Conservation (phyloP, 2,113 vertebrate species). For the Arvicanthis niloticus region DNA sequence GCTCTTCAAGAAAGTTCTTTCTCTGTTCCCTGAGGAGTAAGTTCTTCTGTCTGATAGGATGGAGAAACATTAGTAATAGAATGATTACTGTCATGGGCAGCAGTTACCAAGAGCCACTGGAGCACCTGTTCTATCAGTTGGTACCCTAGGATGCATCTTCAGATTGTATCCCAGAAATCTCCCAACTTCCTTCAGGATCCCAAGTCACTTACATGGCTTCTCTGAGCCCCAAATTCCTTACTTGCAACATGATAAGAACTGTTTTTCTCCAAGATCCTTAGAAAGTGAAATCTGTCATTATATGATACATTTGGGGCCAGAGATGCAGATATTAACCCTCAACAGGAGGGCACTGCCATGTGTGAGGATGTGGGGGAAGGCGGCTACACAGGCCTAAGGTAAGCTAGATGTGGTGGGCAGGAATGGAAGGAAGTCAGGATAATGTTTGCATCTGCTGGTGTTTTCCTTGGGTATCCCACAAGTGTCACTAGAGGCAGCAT, state of each 20-base stretch:
- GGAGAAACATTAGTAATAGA: not conserved
- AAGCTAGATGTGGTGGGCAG: not conserved
- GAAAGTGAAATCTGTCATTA: not conserved
- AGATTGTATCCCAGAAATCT: too few species aligned
- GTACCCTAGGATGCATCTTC: not conserved
- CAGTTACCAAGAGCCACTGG: not conserved
- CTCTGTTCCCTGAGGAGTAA: not conserved
- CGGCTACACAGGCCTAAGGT: fast-evolving
- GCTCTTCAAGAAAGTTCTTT: not conserved
- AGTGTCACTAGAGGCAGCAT: fast-evolving
- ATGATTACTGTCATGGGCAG: not conserved
- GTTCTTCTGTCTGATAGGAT: not conserved
- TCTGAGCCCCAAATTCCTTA: not conserved
- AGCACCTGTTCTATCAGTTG: too few species aligned
- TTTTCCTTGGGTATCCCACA: not conserved
- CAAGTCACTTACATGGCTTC: not conserved
- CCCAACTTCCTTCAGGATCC: not conserved
- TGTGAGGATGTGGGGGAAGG: not conserved
- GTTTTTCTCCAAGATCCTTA: not conserved
- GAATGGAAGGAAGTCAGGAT: fast-evolving
- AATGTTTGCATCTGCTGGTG: fast-evolving
- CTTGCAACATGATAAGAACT: not conserved
- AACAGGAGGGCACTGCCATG: not conserved
- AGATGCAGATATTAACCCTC: not conserved
- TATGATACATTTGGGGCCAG: not conserved